These are phyloP conservation scores for Tenebrosternarchus preto DNA, from an alignment of 2,113 vertebrate genomes.

Conservation along the genomic window DNA sequence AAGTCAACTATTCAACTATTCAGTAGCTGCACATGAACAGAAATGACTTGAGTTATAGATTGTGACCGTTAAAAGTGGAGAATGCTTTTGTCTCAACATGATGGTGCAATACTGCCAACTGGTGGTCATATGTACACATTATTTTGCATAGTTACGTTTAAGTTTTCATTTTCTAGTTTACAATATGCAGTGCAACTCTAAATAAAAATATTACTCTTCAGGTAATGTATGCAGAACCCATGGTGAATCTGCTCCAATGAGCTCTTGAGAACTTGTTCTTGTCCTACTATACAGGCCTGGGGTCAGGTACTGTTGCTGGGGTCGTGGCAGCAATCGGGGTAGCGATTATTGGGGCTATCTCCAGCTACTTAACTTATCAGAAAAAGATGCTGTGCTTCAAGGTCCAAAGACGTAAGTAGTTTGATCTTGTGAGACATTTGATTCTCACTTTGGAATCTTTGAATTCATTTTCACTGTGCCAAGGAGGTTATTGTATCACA, in stretches of 20 bases:
- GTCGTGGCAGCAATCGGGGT: slow-evolving; percentile 75
- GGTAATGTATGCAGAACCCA: no score
- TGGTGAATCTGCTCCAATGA: no score
- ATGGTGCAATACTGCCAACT: slow-evolving; percentile 25
- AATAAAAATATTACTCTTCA: no score
- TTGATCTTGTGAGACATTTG: not conserved
- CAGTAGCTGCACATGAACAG: no score
- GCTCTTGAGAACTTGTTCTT: no score
- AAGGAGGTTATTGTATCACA: no score
- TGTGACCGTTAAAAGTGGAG: no score
- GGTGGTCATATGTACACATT: slow-evolving; percentile 11
- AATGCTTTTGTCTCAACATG: not conserved
- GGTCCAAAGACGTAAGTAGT: slow-evolving; percentile 62
- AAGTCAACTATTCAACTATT: no score
- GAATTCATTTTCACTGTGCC: no score
- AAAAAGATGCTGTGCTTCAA: slow-evolving; percentile 92
- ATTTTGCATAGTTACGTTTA: not conserved
- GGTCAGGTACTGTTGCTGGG: slow-evolving; percentile 72
- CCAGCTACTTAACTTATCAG: slow-evolving; percentile 85
- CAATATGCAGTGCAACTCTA: no score
- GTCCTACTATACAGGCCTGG: not conserved
- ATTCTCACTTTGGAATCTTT: no score
- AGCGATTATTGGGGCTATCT: slow-evolving; percentile 75
- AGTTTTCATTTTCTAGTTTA: not conserved
- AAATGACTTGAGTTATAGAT: no score